Evolutionary conservation across 1,140 invertebrate species (phyloP), one percentile per base, ranked within the genome.

Genomic region (Neodiprion virginianus): DNA sequence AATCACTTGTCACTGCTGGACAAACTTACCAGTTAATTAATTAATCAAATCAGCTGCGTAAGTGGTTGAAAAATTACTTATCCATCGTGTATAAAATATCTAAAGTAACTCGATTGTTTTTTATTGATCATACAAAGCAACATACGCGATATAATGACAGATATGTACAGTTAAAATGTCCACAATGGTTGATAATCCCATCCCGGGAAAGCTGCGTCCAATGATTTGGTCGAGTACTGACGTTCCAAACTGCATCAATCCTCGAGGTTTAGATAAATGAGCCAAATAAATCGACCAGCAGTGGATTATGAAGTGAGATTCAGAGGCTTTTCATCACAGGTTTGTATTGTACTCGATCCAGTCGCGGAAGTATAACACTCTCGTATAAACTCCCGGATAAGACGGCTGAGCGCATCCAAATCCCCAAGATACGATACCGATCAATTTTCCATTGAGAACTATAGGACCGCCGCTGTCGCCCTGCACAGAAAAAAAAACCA

Each of bases 391-490:
- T 10, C 95, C 94, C 0, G 94, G 94, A 79, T 91, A 90, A 1
- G 83, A 79, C 0, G 91, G 88, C 69, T 89, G 83, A 1, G 91
- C 94, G 79, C 95, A 96, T 7, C 91, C 91, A 73, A 89, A 90
- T 23, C 94, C 94, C 93, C 93, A 95, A 10, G 93, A 94, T 0
- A 92, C 92, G 10, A 95, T 84, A 7, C 95, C 95, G 70, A 92
- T 90, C 50, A 94, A 84, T 47, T 87, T 85, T 0, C 86, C 88
- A 67, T 86, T 78, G 77, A 87, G 87, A 7, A 90, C 82, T 76
- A 93, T 79, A 4, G 92, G 91, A 8, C 92, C 92, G 1, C 92
- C 92, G 17, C 91, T 92, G 78, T 93, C 92, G 49, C 91, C 78
- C 89, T 85, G 76, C 47, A 75, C 76, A 78, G 48, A 68, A 76